Evolutionary conservation across 1,140 invertebrate genomes (phyloP).

Genomic region (Marisa cornuarietis): DNA sequence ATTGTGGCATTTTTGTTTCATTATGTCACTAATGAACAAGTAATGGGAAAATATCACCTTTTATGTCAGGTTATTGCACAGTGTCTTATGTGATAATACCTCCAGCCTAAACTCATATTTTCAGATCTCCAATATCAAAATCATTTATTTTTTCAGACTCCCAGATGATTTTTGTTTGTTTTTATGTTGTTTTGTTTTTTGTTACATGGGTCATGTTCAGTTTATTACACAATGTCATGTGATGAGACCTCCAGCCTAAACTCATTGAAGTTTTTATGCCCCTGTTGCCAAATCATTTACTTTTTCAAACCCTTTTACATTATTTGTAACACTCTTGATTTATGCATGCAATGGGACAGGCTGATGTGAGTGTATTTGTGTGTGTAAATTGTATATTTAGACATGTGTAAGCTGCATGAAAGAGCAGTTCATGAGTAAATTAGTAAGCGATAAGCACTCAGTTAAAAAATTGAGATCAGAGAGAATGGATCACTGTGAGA

Average conservation of each 20-base stretch:
- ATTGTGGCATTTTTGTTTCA: too few species aligned
- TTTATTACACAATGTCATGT: neutral
- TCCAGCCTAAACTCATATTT: neutral
- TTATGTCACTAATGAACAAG: too few species aligned
- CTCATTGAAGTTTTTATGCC: neutral
- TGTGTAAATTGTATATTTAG: neutral
- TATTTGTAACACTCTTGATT: neutral
- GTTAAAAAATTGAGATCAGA: neutral
- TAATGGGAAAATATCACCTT: too few species aligned
- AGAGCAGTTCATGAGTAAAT: neutral
- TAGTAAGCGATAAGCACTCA: neutral
- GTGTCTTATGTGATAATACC: neutral
- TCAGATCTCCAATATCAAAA: neutral
- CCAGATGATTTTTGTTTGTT: neutral
- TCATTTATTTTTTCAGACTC: neutral
- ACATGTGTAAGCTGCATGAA: neutral
- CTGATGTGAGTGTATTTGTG: neutral
- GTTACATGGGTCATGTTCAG: too few species aligned
- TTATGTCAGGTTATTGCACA: neutral
- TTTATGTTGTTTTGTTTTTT: too few species aligned
- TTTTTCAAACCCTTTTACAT: neutral
- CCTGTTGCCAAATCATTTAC: neutral
- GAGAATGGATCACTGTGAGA: neutral
- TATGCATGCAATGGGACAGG: neutral
- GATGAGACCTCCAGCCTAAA: neutral